These are phyloP conservation scores for Drosophila sp. DNA, from an alignment of 1,140 invertebrate genomes.

Conservation along the genomic window DNA sequence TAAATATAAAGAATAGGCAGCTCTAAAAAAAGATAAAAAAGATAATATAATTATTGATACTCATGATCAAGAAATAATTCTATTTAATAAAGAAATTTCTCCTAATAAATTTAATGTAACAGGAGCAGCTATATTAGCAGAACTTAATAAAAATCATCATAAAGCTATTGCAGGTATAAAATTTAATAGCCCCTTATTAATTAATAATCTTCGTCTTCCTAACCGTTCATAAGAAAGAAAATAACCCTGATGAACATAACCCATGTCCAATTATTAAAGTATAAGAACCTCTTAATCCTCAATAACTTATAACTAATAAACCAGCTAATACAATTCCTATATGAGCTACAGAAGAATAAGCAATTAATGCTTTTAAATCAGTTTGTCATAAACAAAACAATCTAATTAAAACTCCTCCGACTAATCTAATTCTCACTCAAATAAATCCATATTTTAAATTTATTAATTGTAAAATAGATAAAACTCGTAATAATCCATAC, in stretches of 20 bases:
- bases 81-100: constrained; percentile 86
- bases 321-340: constrained; percentile 56
- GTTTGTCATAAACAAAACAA: constrained; percentile 86
- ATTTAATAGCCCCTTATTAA: constrained; percentile 83
- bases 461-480: constrained; percentile 83
- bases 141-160: constrained; percentile 86
- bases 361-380: constrained; percentile 57
- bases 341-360: constrained; percentile 57
- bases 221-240: constrained; percentile 86
- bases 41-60: constrained; percentile 84
- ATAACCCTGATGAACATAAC: constrained; percentile 87
- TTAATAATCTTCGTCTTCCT: constrained; percentile 77
- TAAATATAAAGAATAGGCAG: constrained; percentile 83
- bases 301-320: constrained; percentile 84
- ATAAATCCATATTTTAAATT: constrained; percentile 83
- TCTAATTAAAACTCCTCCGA: constrained; percentile 85
- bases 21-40: constrained; percentile 83
- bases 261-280: constrained; percentile 88
- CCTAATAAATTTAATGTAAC: constrained; percentile 83
- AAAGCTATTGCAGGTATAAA: constrained; percentile 83
- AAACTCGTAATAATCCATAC: constrained; percentile 86
- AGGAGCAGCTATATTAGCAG: constrained; percentile 83
- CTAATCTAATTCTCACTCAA: constrained; percentile 84
- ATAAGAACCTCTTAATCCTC: constrained; percentile 84
- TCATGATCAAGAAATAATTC: constrained; percentile 83